Evolutionary conservation across 2,888 invertebrate genomes (phyloP), one percentile per base, ranked within the genome.

Genomic region (Aricia artaxerxes): DNA sequence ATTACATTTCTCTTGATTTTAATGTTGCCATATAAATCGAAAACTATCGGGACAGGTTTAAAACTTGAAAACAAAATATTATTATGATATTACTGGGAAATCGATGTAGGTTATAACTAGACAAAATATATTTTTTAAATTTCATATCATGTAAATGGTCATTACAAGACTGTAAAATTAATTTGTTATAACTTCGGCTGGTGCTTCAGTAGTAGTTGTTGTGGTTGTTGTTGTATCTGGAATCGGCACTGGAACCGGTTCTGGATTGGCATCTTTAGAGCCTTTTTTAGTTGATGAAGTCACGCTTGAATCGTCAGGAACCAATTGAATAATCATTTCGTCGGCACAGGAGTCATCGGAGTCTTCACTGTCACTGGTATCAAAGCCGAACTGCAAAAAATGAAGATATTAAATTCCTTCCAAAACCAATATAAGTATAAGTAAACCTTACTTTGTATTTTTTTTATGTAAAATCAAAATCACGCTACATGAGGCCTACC

Each of bases 241-340:
- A 24, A 69, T 31, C 11, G 64, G 13, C 3, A 69, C 69, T 69
- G 35, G 13, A 13, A 31, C 64, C n/a, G 64, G 64, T 64, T n/a
- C 2, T 61, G 61, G 61, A 24, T 16, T 57, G 2, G 24, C 13
- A 61, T 61, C 61, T 11, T 31, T 64, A 11, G 57, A 57, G 57
- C 6, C 7, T 7, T 61, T 16, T 61, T 11, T 16, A 1, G 35
- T 69, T 16, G 69, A 69, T 38, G 69, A 38, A 31, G 40, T 6
- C 5, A 53, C 4, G 6, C 73, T 57, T 11, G 79, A 73, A 73
- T 73, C 73, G 13, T 84, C 83, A 53, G 83, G 81, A 6, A 84
- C 82, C 11, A 83, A 73, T 72, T 83, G 78, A 44, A 83, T 79
- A 5, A 82, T 75, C 82, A 84, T 81, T 24, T 84, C 81, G 40